Evolutionary conservation across 92 coral and sea anemone genomes (phyloP).

Genomic region (Porites cylindrica): DNA sequence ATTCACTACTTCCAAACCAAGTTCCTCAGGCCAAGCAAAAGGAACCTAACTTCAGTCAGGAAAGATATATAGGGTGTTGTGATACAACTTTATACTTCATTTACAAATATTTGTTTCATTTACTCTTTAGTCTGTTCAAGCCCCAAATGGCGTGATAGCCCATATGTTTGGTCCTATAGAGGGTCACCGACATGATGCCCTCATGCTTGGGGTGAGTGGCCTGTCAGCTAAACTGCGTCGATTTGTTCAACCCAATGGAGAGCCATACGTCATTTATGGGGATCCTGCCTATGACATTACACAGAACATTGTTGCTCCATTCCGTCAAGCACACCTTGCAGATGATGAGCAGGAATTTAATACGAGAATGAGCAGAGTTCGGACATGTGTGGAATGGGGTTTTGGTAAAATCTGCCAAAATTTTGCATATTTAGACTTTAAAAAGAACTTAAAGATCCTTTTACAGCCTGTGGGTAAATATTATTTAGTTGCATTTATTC

Average conservation of each 20-base stretch:
- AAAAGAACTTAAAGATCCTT: slow-evolving; percentile 68
- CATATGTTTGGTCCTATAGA: slow-evolving; percentile 71
- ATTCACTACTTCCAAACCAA: slow-evolving; percentile 45
- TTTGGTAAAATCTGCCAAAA: slow-evolving; percentile 60
- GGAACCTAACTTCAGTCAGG: slow-evolving; percentile 40
- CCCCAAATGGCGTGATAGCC: slow-evolving; percentile 62
- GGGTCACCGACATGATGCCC: slow-evolving; percentile 69
- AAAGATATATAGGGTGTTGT: slow-evolving; percentile 33
- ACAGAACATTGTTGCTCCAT: slow-evolving; percentile 64
- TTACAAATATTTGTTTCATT: slow-evolving; percentile 30
- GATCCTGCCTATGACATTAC: slow-evolving; percentile 73
- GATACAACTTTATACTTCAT: slow-evolving; percentile 32
- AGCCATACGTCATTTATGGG: slow-evolving; percentile 64
- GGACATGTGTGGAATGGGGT: slow-evolving; percentile 60
- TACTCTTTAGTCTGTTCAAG: slow-evolving; percentile 54
- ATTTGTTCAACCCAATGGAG: slow-evolving; percentile 65
- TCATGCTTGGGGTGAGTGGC: slow-evolving; percentile 71
- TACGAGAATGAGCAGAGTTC: slow-evolving; percentile 41
- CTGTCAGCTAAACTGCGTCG: slow-evolving; percentile 52
- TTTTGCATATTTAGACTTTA: slow-evolving; percentile 71
- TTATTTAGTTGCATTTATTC: slow-evolving; percentile 43
- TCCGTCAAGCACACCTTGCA: slow-evolving; percentile 52
- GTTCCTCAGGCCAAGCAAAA: slow-evolving; percentile 46
- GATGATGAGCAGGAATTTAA: slow-evolving; percentile 55
- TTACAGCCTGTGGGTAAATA: slow-evolving; percentile 67